phyloP scores from a whole-genome alignment of 2,113 vertebrate genomes.

The Poeciliopsis retropinna region DNA sequence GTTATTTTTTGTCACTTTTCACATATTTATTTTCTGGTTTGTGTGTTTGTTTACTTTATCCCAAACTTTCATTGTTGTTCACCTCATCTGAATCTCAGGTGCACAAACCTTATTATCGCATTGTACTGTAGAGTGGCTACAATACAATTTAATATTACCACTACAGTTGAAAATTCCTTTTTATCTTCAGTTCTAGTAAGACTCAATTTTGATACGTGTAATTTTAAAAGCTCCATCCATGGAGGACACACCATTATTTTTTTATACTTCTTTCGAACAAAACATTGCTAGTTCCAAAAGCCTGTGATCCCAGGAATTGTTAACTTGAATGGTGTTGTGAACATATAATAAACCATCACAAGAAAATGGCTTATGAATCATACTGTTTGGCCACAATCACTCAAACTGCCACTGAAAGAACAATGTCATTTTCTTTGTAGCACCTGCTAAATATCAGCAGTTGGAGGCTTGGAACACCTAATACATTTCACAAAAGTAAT shows the following conservation, averaged over 20 bases:
- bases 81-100: too few species aligned
- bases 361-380: neutral
- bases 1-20: too few species aligned
- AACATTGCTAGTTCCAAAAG: neutral
- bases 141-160: too few species aligned
- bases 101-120: too few species aligned
- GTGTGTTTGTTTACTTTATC: too few species aligned
- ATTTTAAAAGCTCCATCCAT: neutral
- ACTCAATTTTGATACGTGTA: neutral
- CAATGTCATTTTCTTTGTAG: slow-evolving; percentile 18
- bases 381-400: slow-evolving; percentile 26
- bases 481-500: slow-evolving; percentile 22
- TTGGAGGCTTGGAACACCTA: slow-evolving; percentile 27
- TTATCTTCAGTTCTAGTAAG: neutral
- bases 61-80: too few species aligned
- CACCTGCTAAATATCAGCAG: slow-evolving; percentile 20
- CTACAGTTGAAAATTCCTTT: neutral
- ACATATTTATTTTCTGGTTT: too few species aligned
- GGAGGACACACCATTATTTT: neutral
- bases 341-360: neutral
- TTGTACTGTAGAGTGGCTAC: too few species aligned
- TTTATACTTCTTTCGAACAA: neutral
- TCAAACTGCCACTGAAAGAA: slow-evolving; percentile 20
- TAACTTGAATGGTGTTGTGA: neutral
- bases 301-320: neutral